These are phyloP conservation scores for Pampusana beccarii DNA, from an alignment of 2,113 vertebrate genomes.

Conservation along the genomic window DNA sequence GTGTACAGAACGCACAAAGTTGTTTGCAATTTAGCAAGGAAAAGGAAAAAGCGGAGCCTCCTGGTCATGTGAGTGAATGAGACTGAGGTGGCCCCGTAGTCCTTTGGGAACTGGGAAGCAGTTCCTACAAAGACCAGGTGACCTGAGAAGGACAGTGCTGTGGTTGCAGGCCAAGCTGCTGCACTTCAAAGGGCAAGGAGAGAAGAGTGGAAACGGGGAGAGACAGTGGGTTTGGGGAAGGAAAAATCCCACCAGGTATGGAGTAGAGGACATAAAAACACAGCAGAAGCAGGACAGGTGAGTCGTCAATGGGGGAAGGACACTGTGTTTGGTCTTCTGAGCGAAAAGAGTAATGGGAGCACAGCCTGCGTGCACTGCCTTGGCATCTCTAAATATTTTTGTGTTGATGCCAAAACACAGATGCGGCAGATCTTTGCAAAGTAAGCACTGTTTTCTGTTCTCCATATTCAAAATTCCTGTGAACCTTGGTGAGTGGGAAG, in stretches of 20 bases:
- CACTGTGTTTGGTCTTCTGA: not conserved
- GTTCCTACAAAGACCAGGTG: not conserved
- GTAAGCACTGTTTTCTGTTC: not conserved
- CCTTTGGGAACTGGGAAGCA: not conserved
- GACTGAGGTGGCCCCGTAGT: not conserved
- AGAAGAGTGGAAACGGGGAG: not conserved
- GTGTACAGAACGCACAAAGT: not conserved
- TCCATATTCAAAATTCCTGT: not conserved
- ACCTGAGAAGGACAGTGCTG: not conserved
- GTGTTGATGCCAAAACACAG: accelerated
- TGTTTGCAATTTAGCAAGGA: not conserved
- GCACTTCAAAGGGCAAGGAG: not conserved
- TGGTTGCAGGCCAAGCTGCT: not conserved
- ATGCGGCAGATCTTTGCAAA: not conserved
- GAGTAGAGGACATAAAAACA: not conserved
- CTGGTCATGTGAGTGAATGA: not conserved
- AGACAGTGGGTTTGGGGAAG: not conserved
- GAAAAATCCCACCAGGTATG: not conserved
- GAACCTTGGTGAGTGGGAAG: not conserved
- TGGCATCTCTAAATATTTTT: not conserved
- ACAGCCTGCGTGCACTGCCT: not conserved
- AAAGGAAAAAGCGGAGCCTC: not conserved
- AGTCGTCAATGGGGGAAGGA: not conserved
- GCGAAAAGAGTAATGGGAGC: not conserved
- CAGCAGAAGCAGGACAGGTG: not conserved